phyloP scores from a whole-genome alignment of 2,888 invertebrate species.

The Drosophila paranaensis region DNA sequence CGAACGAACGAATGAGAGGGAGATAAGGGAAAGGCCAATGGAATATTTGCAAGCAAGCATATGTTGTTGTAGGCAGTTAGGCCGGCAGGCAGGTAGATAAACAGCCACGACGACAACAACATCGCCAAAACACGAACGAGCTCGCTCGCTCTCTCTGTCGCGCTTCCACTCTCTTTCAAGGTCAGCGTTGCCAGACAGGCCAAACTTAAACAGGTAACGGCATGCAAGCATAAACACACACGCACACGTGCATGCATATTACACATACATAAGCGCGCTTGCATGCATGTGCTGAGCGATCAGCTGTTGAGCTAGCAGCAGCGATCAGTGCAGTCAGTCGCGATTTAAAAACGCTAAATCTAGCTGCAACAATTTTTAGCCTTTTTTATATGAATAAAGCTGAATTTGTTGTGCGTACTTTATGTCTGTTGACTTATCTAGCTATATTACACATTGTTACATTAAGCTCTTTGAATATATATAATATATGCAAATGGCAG shows the following conservation, averaged over 20 bases:
- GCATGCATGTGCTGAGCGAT: slow-evolving; percentile 11
- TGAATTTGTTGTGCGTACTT: no score
- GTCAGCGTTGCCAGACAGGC: slow-evolving; percentile 48
- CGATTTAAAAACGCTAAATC: background rate
- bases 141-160: background rate
- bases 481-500: no score
- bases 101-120: background rate
- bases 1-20: background rate
- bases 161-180: slow-evolving; percentile 27
- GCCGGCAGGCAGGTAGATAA: background rate
- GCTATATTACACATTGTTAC: no score
- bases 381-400: background rate
- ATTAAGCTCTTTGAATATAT: no score
- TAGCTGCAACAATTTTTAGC: background rate
- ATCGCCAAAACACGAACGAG: background rate
- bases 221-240: background rate
- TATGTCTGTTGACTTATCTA: no score
- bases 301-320: slow-evolving; percentile 30
- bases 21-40: slow-evolving; percentile 36
- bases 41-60: slow-evolving; percentile 35
- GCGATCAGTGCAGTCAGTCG: slow-evolving; percentile 5
- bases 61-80: background rate
- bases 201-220: slow-evolving; percentile 11
- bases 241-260: background rate
- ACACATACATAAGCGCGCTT: background rate